A percentile compares a stretch with the other conserved stretches of the same genome.
These are phyloP conservation scores for Microcebus ravelobensis DNA, from an alignment of 2,113 vertebrate species.

Conservation along the genomic window DNA sequence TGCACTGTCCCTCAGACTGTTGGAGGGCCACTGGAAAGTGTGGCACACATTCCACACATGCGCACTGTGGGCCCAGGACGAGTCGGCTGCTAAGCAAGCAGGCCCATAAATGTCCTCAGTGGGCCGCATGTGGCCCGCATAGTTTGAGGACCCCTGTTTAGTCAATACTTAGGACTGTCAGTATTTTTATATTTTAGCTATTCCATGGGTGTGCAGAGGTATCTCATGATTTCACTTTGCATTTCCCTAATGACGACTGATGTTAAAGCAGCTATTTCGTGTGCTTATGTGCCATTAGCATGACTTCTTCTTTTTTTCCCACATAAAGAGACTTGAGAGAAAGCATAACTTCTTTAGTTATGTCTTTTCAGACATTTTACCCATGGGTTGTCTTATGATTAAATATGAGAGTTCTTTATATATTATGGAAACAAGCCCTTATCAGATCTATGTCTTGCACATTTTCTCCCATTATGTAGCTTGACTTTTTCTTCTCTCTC, in stretches of 20 bases:
- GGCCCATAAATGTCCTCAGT: no score
- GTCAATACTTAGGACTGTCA: neutral
- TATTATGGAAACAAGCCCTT: slow-evolving; percentile 14
- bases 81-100: no score
- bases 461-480: neutral
- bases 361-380: slow-evolving; percentile 6
- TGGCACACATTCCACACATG: no score
- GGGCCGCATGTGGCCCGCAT: no score
- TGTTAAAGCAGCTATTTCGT: neutral
- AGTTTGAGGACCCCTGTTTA: no score
- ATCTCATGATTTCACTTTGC: neutral
- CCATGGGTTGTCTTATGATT: neutral
- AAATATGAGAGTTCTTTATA: neutral
- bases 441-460: neutral
- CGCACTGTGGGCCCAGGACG: no score
- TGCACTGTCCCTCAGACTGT: no score
- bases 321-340: no score
- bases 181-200: neutral
- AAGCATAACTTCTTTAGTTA: neutral
- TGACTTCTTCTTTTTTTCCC: neutral
- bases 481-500: neutral
- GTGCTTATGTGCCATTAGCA: neutral
- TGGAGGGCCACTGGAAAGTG: no score
- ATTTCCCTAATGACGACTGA: neutral
- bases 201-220: neutral